A percentile compares a stretch with the other conserved stretches of the same genome.
Conservation (phyloP, 2,113 vertebrate genomes). For the Fregetta grallaria region DNA sequence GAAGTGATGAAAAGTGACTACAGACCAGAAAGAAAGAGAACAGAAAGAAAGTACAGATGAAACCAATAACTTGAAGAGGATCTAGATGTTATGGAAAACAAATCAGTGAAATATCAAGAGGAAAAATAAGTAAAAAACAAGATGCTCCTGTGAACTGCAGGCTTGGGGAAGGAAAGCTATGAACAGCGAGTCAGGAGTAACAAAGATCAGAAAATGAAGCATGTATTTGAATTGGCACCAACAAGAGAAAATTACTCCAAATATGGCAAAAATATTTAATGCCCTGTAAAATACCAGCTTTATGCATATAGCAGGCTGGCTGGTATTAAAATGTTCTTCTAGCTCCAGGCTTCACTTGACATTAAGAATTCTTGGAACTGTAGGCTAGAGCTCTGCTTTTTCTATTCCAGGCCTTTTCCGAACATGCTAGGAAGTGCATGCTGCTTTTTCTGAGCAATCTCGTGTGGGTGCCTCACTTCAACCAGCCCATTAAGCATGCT, state of each 20-base stretch:
- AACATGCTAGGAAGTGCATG: neutral
- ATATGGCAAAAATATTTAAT: constrained; percentile 44
- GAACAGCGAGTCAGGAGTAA: neutral
- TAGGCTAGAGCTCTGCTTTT: neutral
- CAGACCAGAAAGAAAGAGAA: neutral
- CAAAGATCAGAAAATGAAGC: neutral
- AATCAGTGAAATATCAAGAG: neutral
- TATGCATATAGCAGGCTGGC: neutral
- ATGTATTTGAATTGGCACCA: constrained; percentile 48
- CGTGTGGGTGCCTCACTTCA: neutral
- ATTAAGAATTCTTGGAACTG: constrained; percentile 50
- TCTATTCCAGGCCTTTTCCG: neutral
- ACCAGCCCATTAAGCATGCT: neutral
- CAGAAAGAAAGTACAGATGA: neutral
- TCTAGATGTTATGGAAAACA: constrained; percentile 11
- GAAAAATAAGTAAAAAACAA: neutral
- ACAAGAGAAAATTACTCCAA: neutral
- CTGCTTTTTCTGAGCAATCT: neutral
- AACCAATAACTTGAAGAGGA: neutral
- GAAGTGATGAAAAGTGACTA: constrained; percentile 7
- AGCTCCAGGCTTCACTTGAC: constrained; percentile 31
- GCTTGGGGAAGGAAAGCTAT: neutral
- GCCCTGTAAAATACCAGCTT: constrained; percentile 49
- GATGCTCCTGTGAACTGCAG: neutral
- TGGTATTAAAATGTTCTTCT: constrained; percentile 46